These are phyloP conservation scores for Sthenelais limicola DNA, from an alignment of 2,888 invertebrate species.

Conservation along the genomic window DNA sequence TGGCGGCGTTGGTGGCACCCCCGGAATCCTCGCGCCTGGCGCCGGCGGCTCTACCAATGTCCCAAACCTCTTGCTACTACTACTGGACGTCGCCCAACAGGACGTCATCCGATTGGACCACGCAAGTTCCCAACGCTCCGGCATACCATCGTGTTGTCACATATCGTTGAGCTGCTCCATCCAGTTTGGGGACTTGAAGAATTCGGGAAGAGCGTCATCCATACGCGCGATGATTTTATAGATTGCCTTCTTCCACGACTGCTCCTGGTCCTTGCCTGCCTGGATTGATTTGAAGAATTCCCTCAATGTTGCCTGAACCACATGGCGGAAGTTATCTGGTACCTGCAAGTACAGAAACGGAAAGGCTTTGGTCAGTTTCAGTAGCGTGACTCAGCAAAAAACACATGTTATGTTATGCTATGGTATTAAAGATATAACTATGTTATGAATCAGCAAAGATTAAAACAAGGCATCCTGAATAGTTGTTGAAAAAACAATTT, in stretches of 20 bases:
- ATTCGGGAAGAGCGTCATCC: constrained; percentile 99
- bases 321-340: constrained; percentile 95
- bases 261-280: constrained; percentile 94
- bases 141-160: constrained; percentile 50
- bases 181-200: constrained; percentile 99
- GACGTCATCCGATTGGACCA: constrained; percentile 22
- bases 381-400: neutral
- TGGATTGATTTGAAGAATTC: constrained; percentile 99
- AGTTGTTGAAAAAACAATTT: too few species aligned
- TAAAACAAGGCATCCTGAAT: too few species aligned
- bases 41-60: constrained; percentile 2
- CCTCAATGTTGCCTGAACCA: constrained; percentile 96
- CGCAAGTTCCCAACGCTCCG: constrained; percentile 33
- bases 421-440: neutral
- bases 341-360: too few species aligned
- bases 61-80: constrained; percentile 27
- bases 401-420: neutral
- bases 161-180: constrained; percentile 89
- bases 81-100: constrained; percentile 28
- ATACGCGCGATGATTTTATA: constrained; percentile 99
- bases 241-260: constrained; percentile 99
- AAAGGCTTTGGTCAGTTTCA: neutral
- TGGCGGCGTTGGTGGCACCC: too few species aligned
- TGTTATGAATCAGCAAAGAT: too few species aligned
- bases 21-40: constrained; percentile 6